Conservation (phyloP, 1,140 invertebrate genomes). For the Polyergus mexicanus region DNA sequence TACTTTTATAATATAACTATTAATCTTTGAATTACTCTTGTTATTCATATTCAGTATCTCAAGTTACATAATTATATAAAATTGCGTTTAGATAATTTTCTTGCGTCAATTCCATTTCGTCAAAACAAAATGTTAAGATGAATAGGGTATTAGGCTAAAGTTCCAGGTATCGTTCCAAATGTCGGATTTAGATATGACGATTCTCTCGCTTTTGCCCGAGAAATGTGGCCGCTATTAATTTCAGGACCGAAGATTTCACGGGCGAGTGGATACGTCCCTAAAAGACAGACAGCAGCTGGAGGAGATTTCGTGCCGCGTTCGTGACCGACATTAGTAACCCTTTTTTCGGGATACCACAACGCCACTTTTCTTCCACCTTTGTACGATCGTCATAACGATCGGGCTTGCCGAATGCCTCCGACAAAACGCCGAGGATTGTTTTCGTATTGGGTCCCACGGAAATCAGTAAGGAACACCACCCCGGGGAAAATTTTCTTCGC, state of each 20-base stretch:
- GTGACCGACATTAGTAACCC: conserved; percentile 78
- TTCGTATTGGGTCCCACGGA: conserved; percentile 40
- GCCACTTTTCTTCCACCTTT: conserved; percentile 40
- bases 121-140: conserved; percentile 4
- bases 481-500: conserved; percentile 43
- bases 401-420: conserved; percentile 24
- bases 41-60: not conserved
- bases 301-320: conserved; percentile 71
- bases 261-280: conserved; percentile 61
- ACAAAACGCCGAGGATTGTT: conserved; percentile 42
- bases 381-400: conserved; percentile 43
- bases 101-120: not conserved
- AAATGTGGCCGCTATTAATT: conserved; percentile 74
- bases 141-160: conserved; percentile 1
- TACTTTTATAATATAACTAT: not conserved
- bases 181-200: conserved; percentile 42
- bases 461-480: conserved; percentile 40
- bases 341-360: conserved; percentile 58
- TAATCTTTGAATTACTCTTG: not conserved
- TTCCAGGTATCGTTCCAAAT: conserved; percentile 32
- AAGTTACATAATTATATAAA: not conserved
- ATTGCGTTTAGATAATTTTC: not conserved
- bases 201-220: conserved; percentile 42
- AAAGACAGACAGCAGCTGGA: conserved; percentile 72
- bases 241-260: conserved; percentile 69